phyloP scores from a whole-genome alignment of 2,797 vertebrate genomes.

The Hypotaenidia okinawae region DNA sequence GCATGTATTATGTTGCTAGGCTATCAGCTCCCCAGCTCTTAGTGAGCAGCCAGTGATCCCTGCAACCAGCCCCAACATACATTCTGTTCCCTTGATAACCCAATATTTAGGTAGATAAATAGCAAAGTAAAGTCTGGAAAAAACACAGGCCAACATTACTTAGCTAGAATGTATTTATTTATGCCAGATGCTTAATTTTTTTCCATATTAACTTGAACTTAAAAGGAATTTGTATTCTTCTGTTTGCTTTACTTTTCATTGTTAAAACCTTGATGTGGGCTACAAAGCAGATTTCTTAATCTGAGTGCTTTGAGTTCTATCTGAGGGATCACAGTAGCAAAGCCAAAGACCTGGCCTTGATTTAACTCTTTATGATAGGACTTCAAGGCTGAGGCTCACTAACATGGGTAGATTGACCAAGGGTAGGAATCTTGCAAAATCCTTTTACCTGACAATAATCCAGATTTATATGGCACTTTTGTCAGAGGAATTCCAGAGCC shows the following conservation, averaged over 20 bases:
- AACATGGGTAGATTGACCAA: background rate
- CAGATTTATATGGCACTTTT: background rate
- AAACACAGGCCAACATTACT: background rate
- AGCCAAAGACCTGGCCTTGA: background rate
- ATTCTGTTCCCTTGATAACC: background rate
- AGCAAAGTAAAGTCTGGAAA: background rate
- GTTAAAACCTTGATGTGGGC: background rate
- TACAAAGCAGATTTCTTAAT: background rate
- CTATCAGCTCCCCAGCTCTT: background rate
- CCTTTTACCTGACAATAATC: background rate
- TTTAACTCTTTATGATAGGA: background rate
- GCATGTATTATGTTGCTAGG: rapidly evolving
- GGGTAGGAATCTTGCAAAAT: background rate
- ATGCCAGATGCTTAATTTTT: background rate
- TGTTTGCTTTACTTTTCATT: background rate
- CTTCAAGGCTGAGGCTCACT: background rate
- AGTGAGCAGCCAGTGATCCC: background rate
- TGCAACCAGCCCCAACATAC: background rate
- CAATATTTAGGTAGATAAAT: background rate
- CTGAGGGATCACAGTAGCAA: background rate
- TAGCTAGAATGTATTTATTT: background rate
- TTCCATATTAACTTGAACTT: background rate
- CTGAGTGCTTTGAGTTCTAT: background rate
- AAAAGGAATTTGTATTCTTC: background rate
- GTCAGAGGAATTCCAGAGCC: background rate